Evolutionary conservation across 2,888 invertebrate genomes (phyloP), one percentile per base, ranked within the genome.

Genomic region (Tachina lurida): DNA sequence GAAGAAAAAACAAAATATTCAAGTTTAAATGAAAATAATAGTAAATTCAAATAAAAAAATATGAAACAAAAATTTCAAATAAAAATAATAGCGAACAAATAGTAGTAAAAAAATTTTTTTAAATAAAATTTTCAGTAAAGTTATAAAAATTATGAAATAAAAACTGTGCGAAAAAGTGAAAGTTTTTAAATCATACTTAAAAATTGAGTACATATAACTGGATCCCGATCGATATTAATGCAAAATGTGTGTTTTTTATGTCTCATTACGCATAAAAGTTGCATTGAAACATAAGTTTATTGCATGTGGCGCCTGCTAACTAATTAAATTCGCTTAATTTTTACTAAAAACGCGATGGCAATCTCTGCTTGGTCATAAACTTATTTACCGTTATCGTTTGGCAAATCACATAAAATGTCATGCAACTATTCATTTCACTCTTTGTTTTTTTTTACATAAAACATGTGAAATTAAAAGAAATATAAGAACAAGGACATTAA

Each of bases 21-120:
- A 71, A 77, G 22, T 49, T 79, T 78, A 39, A 60, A 73, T 77
- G n/a, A 70, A 73, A 73, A 52, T 31, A 65, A 60, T 58, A 63
- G 19, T 62, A 62, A 60, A 67, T n/a, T n/a, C 8, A 56, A 15
- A 60, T 62, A 56, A 2, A 7, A 43, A 63, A 74, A 63, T 8
- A 45, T 49, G 2, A 39, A 58, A 49, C 4, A 15, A 76, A 47
- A 63, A 19, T 13, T 62, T 49, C 12, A 17, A 54, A 17, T 15
- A 9, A 22, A 45, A 43, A 17, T 43, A 58, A 47, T 3, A 73
- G 15, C 17, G 39, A 58, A 54, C 15, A 22, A 58, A 15, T 3
- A 31, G 17, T 13, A 43, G 19, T 10, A 45, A 47, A 49, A 31
- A 67, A 31, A 43, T 19, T 19, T 63, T 63, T 63, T 41, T 12